These are phyloP conservation scores for Ammodytes dubius DNA, from an alignment of 2,113 vertebrate species.

Conservation along the genomic window DNA sequence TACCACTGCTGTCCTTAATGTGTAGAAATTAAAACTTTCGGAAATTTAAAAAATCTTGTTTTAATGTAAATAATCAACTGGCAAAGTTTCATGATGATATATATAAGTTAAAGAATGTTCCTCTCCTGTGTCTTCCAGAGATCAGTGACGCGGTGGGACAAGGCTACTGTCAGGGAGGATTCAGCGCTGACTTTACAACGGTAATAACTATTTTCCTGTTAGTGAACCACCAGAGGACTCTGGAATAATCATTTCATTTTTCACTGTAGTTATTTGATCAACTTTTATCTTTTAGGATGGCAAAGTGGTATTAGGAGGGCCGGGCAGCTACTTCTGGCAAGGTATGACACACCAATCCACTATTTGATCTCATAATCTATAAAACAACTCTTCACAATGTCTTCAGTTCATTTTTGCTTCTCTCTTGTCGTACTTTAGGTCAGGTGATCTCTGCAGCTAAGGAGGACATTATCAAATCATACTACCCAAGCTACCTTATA, in stretches of 20 bases:
- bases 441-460: constrained; percentile 91
- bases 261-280: constrained; percentile 26
- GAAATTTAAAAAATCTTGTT: too few species aligned
- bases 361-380: background rate
- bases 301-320: constrained; percentile 91
- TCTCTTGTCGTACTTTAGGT: constrained; percentile 76
- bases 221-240: background rate
- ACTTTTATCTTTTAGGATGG: constrained; percentile 84
- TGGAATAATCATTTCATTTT: background rate
- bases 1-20: background rate
- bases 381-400: background rate
- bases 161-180: constrained; percentile 94
- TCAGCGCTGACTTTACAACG: constrained; percentile 93
- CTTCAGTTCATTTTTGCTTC: background rate
- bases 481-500: constrained; percentile 89
- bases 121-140: constrained; percentile 77
- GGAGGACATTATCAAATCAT: constrained; percentile 87
- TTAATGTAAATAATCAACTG: too few species aligned
- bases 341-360: constrained; percentile 75
- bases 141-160: constrained; percentile 81
- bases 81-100: background rate
- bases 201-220: constrained; percentile 70
- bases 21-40: too few species aligned
- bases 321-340: constrained; percentile 95
- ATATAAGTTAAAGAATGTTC: background rate